Conservation (phyloP, 1,140 invertebrate species). For the Drosophila gunungcola region DNA sequence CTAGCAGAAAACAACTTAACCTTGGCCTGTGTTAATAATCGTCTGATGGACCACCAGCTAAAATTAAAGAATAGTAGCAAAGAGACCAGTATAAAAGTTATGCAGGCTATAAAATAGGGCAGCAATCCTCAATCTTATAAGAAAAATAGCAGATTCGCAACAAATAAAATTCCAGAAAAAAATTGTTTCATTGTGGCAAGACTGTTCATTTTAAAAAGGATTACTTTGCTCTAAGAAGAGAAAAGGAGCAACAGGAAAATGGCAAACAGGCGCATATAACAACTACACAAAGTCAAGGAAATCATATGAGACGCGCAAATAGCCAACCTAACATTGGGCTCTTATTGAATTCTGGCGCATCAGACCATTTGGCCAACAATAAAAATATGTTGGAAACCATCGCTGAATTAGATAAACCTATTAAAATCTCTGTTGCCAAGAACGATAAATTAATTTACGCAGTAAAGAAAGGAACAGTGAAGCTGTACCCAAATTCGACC, state of each 20-base stretch:
- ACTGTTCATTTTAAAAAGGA: conserved; percentile 49
- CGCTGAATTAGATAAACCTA: neutral
- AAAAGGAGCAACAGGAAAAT: no score
- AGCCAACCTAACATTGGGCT: neutral
- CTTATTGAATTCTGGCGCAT: neutral
- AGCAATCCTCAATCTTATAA: conserved; percentile 3
- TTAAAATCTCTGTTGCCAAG: conserved; percentile 2
- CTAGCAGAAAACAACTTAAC: conserved; percentile 1
- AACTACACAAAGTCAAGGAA: no score
- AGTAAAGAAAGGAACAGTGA: conserved; percentile 1
- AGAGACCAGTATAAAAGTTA: conserved; percentile 4
- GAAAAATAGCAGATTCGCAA: neutral
- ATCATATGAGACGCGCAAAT: no score
- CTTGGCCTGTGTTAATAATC: conserved; percentile 3
- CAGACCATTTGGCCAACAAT: conserved; percentile 3
- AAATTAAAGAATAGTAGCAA: neutral
- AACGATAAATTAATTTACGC: neutral
- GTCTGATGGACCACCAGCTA: conserved; percentile 1
- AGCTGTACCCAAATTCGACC: neutral
- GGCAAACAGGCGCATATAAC: no score
- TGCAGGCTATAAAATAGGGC: conserved; percentile 2
- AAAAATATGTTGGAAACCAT: neutral
- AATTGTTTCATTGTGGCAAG: neutral
- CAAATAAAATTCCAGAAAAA: conserved; percentile 1
- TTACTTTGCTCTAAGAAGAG: conserved; percentile 8